A percentile compares a stretch with the other conserved stretches of the same genome.
Conservation (phyloP, 2,113 vertebrate genomes). For the Heliornis fulica region DNA sequence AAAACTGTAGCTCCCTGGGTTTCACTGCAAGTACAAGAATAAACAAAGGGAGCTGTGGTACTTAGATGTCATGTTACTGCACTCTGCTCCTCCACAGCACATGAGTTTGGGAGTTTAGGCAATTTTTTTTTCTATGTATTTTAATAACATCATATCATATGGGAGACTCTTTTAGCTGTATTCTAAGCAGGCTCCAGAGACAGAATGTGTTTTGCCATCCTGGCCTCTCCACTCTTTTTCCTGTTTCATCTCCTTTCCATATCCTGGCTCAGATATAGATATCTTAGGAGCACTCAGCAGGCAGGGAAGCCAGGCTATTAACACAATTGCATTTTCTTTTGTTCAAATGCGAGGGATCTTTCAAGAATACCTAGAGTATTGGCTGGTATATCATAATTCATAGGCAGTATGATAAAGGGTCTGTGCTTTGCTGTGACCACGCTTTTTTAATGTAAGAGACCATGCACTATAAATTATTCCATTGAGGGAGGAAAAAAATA, state of each 20-base stretch:
- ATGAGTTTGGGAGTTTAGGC: not conserved
- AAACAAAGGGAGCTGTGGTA: not conserved
- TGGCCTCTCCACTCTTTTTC: not conserved
- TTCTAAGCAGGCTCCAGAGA: not conserved
- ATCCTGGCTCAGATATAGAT: not conserved
- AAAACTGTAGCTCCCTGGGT: not conserved
- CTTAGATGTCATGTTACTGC: not conserved
- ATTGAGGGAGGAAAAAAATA: not conserved
- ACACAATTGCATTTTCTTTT: not conserved
- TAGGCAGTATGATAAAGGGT: not conserved
- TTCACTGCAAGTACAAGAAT: not conserved
- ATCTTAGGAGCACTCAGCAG: not conserved
- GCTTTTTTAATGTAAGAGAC: not conserved
- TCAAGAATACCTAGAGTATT: not conserved
- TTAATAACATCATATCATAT: not conserved
- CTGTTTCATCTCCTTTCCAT: not conserved
- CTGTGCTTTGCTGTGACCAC: not conserved
- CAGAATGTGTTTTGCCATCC: not conserved
- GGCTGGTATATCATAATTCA: not conserved
- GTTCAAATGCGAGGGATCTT: not conserved
- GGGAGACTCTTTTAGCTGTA: not conserved
- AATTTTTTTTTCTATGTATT: not conserved
- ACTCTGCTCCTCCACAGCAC: not conserved
- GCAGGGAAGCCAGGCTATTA: not conserved
- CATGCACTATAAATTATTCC: not conserved